phyloP scores from a whole-genome alignment of 1,140 invertebrate genomes.

The Caenorhabditis briggsae region DNA sequence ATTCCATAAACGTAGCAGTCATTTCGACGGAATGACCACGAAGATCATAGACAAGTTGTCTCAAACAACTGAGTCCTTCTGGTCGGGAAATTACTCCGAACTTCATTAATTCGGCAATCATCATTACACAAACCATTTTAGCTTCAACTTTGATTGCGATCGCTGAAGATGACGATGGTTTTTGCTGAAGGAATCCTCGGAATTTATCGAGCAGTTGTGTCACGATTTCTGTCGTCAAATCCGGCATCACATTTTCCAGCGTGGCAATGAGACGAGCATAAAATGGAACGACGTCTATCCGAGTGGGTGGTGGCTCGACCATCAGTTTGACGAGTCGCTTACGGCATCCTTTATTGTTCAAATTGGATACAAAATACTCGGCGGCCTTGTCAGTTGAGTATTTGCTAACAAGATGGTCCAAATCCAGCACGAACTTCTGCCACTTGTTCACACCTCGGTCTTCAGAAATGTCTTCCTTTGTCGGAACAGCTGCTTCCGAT shows the following conservation, averaged over 20 bases:
- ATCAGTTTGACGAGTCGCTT: conserved; percentile 58
- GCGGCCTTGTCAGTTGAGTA: conserved; percentile 64
- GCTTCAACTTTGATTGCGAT: conserved; percentile 18
- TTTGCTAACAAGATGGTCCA: conserved; percentile 63
- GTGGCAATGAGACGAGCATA: conserved; percentile 66
- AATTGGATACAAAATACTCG: conserved; percentile 62
- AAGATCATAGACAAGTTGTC: conserved; percentile 65
- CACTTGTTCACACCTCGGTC: conserved; percentile 33
- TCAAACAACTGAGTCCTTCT: conserved; percentile 64
- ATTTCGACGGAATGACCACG: conserved; percentile 62
- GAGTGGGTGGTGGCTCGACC: conserved; percentile 1
- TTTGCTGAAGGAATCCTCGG: conserved; percentile 38
- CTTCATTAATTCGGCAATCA: conserved; percentile 57
- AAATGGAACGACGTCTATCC: conserved; percentile 65
- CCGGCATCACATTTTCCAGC: conserved; percentile 64
- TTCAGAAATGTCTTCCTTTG: conserved; percentile 5
- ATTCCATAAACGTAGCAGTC: conserved; percentile 60
- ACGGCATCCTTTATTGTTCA: conserved; percentile 62
- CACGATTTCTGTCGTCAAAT: conserved; percentile 59
- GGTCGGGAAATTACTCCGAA: conserved; percentile 65
- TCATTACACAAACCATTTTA: conserved; percentile 39
- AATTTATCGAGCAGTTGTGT: conserved; percentile 59
- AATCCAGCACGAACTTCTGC: conserved; percentile 55
- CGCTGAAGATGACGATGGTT: not conserved
- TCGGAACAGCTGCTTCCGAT: not conserved